Base-by-base conservation (phyloP, 1,140 invertebrate species). In the Brachionus rubens region DNA sequence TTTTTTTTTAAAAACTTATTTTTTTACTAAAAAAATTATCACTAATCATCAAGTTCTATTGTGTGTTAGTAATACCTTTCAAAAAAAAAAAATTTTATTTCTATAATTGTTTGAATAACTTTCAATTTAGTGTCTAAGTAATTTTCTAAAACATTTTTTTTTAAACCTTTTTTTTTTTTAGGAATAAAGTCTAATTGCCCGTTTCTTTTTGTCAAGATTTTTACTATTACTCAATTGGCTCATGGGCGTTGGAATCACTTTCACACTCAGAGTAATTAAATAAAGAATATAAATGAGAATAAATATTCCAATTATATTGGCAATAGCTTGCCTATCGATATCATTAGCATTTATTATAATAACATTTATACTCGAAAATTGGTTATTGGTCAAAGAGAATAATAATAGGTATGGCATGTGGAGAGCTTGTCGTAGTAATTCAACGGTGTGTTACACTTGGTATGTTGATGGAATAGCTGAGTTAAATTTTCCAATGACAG, bases 351-450 rank as follows among this genome's bases (percentile, higher is more conserved):
- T 50, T 14, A 50, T 72, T 19, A 41, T 72, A 41, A 48, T 72
- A 19, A 72, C 68, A 6, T 72, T 72, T 72, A 72, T 72, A 14
- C 26, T 72, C 12, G 68, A 72, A 3, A 50, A 72, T 54, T 72
- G 68, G 68, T 24, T 72, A 26, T 3, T 33, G 6, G 68, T 72
- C 3, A 72, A 50, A 36, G 24, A 16, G 7, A 14, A 6, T 5
- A 50, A 48, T 36, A 12, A 50, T 72, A 19, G 68, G 4, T 72
- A 50, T 72, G 68, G 68, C n/a, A 72, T 72, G 26, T 72, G 68
- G 68, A 48, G 28, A 50, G 68, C 16, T 6, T 56, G 52, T 24
- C 12, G 21, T 0, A 28, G 30, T 12, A 36, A 33, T 41, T 40
- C 24, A 33, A 14, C 68, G 1, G 3, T 26, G 14, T 72, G 68